Evolutionary conservation across 92 coral and sea anemone species (phyloP).

Genomic region (Bergia puertoricense): DNA sequence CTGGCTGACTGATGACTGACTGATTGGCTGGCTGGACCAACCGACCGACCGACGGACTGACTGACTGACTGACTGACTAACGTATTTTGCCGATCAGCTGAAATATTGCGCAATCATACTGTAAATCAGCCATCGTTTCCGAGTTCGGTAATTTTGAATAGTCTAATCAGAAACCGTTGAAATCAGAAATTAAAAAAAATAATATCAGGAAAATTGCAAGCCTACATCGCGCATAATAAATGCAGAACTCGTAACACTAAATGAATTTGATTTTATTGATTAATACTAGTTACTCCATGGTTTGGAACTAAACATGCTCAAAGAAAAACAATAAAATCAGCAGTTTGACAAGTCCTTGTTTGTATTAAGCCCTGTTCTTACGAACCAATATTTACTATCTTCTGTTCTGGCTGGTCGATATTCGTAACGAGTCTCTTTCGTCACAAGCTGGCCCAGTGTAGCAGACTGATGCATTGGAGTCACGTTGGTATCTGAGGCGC

Average conservation of each 20-base stretch:
- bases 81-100: too few species aligned
- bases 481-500: conserved; percentile 21
- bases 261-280: too few species aligned
- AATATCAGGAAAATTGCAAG: too few species aligned
- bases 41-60: too few species aligned
- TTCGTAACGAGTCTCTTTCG: neutral
- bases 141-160: too few species aligned
- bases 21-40: too few species aligned
- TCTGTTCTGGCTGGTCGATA: neutral
- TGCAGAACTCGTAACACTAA: neutral
- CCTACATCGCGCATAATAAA: neutral
- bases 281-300: neutral
- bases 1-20: too few species aligned
- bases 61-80: too few species aligned
- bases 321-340: neutral
- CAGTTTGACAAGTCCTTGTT: neutral
- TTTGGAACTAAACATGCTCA: neutral
- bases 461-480: conserved; percentile 41
- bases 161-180: too few species aligned
- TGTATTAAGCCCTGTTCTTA: neutral
- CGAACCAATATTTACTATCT: neutral
- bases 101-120: too few species aligned
- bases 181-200: too few species aligned
- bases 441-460: conserved; percentile 31
- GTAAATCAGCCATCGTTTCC: too few species aligned